A percentile compares a stretch with the other conserved stretches of the same genome.
phyloP scores from a whole-genome alignment of 2,113 vertebrate species.

The Coptodon bakossiorum region DNA sequence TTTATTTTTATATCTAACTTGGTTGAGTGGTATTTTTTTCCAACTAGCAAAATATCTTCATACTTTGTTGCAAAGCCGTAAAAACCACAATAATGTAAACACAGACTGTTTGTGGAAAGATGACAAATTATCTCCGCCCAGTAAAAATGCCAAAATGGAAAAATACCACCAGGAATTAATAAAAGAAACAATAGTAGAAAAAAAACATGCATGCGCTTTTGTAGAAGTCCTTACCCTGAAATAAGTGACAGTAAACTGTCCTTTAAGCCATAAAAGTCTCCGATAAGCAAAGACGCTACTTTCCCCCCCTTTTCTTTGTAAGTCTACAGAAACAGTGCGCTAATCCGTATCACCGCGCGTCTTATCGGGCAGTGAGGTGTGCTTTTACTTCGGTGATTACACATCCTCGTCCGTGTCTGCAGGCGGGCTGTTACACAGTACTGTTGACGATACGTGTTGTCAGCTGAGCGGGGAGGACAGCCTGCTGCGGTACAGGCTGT shows the following conservation, averaged over 20 bases:
- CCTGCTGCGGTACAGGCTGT: conserved; percentile 68
- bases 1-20: neutral
- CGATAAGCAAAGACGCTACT: neutral
- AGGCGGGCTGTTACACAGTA: neutral
- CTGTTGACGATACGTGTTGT: conserved; percentile 44
- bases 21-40: neutral
- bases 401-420: neutral
- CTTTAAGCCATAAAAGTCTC: neutral
- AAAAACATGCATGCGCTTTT: neutral
- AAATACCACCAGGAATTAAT: neutral
- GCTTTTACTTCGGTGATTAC: conserved; percentile 22
- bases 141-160: neutral
- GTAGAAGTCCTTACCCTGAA: neutral
- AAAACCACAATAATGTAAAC: neutral
- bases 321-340: neutral
- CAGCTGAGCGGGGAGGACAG: conserved; percentile 59
- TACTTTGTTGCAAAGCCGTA: neutral
- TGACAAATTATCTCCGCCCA: neutral
- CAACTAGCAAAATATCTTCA: neutral
- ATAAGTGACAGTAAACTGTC: neutral
- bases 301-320: neutral
- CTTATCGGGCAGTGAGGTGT: neutral
- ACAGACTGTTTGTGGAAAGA: neutral
- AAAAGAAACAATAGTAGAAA: neutral
- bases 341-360: conserved; percentile 19